phyloP scores from a whole-genome alignment of 2,113 vertebrate species.

The Butorides virescens region DNA sequence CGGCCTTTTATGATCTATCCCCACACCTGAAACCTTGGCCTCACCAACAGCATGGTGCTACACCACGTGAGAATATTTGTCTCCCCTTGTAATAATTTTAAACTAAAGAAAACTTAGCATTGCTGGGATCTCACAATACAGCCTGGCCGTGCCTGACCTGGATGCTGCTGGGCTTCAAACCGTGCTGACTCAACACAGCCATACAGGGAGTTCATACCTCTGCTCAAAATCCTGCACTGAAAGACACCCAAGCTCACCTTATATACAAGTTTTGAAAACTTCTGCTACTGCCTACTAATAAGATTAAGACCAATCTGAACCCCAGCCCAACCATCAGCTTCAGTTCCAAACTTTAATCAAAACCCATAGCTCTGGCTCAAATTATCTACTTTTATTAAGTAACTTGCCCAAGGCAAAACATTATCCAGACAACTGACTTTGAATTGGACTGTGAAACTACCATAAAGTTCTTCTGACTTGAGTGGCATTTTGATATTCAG shows the following conservation, averaged over 20 bases:
- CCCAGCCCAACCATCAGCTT: background rate
- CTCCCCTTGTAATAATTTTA: background rate
- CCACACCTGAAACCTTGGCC: accelerated
- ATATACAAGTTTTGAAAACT: background rate
- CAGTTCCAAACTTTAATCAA: background rate
- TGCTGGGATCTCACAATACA: accelerated
- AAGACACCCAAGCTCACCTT: background rate
- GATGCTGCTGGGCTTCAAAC: background rate
- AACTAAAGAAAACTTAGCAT: background rate
- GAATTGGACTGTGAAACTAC: background rate
- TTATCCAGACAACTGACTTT: background rate
- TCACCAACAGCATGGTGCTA: background rate
- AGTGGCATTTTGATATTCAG: background rate
- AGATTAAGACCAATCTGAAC: background rate
- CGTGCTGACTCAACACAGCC: background rate
- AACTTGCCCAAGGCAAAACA: background rate
- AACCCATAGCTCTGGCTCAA: background rate
- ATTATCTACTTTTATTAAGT: background rate
- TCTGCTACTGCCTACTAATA: background rate
- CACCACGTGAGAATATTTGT: background rate
- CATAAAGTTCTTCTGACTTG: background rate
- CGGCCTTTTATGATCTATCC: accelerated
- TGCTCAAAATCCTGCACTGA: background rate
- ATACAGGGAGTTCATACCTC: accelerated
- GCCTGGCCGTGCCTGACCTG: too few species aligned